Percentiles rank a stretch among this genome's conserved stretches.
These are phyloP conservation scores for Aphrophora alni DNA, from an alignment of 2,888 invertebrate species.

Conservation along the genomic window DNA sequence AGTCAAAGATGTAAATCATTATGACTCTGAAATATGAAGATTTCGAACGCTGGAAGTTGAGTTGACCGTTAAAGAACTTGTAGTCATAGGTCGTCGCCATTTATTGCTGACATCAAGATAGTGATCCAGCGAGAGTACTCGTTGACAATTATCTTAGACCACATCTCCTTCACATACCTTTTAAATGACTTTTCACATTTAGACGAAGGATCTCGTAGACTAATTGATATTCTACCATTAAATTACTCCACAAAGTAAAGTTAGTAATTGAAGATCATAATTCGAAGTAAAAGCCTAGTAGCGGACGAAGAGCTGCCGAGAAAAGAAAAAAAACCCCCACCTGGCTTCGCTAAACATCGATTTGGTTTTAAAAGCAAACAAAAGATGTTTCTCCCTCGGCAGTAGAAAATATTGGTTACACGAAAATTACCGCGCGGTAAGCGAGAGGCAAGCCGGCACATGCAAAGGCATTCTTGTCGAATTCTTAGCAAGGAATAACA, in stretches of 20 bases:
- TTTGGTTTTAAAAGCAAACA: conserved; percentile 38
- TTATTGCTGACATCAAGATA: not conserved
- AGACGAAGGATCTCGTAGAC: not conserved
- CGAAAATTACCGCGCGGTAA: conserved; percentile 33
- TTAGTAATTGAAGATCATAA: not conserved
- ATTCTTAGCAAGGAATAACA: conserved; percentile 42
- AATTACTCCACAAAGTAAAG: not conserved
- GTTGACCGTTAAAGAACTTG: not conserved
- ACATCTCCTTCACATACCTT: not conserved
- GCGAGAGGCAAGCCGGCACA: conserved; percentile 4
- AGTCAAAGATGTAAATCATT: no score
- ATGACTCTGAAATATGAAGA: no score
- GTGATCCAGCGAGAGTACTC: not conserved
- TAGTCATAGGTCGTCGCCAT: not conserved
- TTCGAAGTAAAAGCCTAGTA: not conserved
- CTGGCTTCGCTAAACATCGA: conserved; percentile 31
- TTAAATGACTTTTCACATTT: not conserved
- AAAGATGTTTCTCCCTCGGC: conserved; percentile 31
- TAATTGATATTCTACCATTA: not conserved
- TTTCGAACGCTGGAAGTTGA: no score
- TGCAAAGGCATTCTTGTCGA: conserved; percentile 38
- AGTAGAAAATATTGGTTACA: conserved; percentile 36
- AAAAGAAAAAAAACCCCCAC: conserved; percentile 12
- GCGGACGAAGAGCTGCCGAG: not conserved
- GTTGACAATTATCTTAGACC: not conserved